Evolutionary conservation across 2,113 vertebrate genomes (phyloP).

Genomic region (Scopus umbretta): DNA sequence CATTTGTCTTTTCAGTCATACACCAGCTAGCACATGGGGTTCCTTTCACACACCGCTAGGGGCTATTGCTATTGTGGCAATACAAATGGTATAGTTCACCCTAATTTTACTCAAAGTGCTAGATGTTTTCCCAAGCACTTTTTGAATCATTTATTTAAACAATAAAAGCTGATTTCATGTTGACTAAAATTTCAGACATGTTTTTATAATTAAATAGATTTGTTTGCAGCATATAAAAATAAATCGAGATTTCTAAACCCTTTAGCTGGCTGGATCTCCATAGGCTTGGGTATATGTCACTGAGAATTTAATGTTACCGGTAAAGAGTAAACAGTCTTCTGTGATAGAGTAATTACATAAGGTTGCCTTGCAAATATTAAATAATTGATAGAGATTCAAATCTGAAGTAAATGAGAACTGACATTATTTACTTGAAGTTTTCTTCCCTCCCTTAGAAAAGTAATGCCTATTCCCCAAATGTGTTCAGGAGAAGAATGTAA

Average conservation of each 20-base stretch:
- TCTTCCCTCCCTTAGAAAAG: not conserved
- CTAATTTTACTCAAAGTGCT: not conserved
- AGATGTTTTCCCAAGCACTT: not conserved
- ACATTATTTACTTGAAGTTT: not conserved
- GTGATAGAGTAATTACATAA: not conserved
- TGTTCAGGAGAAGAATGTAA: not conserved
- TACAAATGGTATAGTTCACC: not conserved
- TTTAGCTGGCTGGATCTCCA: not conserved
- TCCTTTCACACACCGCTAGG: not conserved
- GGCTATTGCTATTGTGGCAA: not conserved
- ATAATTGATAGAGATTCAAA: conserved; percentile 12
- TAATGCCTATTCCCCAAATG: not conserved
- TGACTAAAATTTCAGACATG: not conserved
- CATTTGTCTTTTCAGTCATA: not conserved
- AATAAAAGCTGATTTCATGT: not conserved
- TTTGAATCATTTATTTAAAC: not conserved
- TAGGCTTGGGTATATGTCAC: not conserved
- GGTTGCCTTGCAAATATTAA: not conserved
- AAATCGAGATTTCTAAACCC: not conserved
- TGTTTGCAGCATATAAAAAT: conserved; percentile 30
- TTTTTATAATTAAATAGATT: conserved; percentile 36
- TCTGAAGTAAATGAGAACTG: not conserved
- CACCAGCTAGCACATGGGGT: not conserved
- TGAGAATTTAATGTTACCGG: not conserved
- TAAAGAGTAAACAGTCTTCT: conserved; percentile 32